These are phyloP conservation scores for Halichoerus grypus DNA, from an alignment of 2,113 vertebrate species.

Conservation along the genomic window DNA sequence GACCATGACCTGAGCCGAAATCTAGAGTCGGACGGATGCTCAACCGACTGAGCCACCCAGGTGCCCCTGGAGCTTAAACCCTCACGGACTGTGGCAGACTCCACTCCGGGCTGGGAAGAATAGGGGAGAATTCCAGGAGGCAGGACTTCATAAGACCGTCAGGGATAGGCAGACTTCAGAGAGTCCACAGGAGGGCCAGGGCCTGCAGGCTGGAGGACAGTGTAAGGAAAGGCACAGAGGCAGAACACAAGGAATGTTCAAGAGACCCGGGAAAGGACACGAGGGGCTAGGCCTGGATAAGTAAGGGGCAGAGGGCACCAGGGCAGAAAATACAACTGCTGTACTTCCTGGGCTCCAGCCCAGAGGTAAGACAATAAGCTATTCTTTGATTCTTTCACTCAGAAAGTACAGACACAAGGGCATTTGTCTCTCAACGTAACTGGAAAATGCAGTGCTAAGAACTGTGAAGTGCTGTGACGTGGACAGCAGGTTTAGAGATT, in stretches of 20 bases:
- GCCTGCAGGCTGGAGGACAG: not conserved
- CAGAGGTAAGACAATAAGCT: not conserved
- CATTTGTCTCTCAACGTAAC: not conserved
- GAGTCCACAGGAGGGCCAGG: not conserved
- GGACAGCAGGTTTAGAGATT: not conserved
- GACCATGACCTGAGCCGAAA: not conserved
- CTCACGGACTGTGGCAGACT: not conserved
- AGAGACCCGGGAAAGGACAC: not conserved
- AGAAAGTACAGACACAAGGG: not conserved
- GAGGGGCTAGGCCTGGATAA: accelerated
- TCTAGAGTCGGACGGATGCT: not conserved
- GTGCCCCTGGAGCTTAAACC: not conserved
- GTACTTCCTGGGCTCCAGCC: accelerated
- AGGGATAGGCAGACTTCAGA: not conserved
- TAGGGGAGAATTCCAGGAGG: not conserved
- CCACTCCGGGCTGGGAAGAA: not conserved
- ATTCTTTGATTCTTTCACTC: not conserved
- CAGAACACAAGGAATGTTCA: not conserved
- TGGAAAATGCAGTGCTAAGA: not conserved
- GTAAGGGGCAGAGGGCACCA: not conserved
- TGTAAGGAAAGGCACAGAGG: accelerated
- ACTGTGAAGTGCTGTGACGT: not conserved
- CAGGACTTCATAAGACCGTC: not conserved
- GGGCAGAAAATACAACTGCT: not conserved
- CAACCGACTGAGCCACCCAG: not conserved